A percentile compares a stretch with the other conserved stretches of the same genome.
phyloP scores from a whole-genome alignment of 2,888 invertebrate genomes.

The Spicauda simplicius region DNA sequence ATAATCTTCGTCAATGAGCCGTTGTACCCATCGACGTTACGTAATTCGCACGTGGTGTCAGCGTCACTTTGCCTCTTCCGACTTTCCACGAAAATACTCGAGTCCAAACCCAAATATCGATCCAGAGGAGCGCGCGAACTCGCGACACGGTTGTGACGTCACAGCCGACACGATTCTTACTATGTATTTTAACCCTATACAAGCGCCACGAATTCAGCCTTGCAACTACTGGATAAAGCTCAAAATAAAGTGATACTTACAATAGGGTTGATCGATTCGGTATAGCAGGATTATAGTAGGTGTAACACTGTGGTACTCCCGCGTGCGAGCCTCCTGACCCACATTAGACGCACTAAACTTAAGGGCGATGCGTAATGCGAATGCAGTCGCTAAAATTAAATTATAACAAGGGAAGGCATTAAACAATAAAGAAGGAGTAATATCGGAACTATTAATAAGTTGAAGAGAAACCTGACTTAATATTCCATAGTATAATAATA shows the following conservation, averaged over 20 bases:
- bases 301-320: slow-evolving; percentile 42
- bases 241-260: slow-evolving; percentile 31
- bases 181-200: slow-evolving; percentile 19
- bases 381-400: slow-evolving; percentile 55
- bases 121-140: slow-evolving; percentile 64
- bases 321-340: slow-evolving; percentile 72
- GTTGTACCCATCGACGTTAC: slow-evolving; percentile 69
- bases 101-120: slow-evolving; percentile 66
- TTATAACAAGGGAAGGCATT: slow-evolving; percentile 21
- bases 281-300: slow-evolving; percentile 40
- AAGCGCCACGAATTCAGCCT: slow-evolving; percentile 31
- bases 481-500: background rate
- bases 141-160: slow-evolving; percentile 77
- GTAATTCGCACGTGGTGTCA: slow-evolving; percentile 77
- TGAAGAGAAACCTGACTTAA: background rate
- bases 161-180: slow-evolving; percentile 48
- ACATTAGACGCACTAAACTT: slow-evolving; percentile 57
- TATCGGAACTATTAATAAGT: too few species aligned
- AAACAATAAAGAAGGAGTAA: slow-evolving; percentile 19
- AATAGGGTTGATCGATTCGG: slow-evolving; percentile 39
- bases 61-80: slow-evolving; percentile 62
- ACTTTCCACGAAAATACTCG: slow-evolving; percentile 61
- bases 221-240: slow-evolving; percentile 38
- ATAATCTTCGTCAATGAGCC: slow-evolving; percentile 79
- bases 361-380: slow-evolving; percentile 68